Conservation (phyloP, 2,888 invertebrate species). For the Amphipyra berbera region DNA sequence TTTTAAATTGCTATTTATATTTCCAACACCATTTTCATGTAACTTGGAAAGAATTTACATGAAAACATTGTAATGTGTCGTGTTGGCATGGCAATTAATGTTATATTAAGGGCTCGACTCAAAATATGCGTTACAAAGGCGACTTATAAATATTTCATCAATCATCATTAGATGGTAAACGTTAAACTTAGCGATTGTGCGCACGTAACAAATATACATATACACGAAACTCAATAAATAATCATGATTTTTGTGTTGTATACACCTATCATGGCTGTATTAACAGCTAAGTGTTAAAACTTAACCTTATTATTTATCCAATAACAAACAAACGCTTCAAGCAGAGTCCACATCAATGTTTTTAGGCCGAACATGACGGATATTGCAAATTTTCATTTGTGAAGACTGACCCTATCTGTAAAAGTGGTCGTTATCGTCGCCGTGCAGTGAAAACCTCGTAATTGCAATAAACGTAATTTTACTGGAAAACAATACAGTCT, state of each 20-base stretch:
- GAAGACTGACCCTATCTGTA: too few species aligned
- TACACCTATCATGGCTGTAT: neutral
- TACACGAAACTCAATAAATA: conserved; percentile 34
- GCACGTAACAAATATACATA: conserved; percentile 35
- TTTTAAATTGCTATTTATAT: neutral
- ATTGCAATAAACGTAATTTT: too few species aligned
- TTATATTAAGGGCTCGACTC: conserved; percentile 30
- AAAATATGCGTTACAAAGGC: conserved; percentile 39
- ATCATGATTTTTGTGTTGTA: conserved; percentile 2
- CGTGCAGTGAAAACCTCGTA: too few species aligned
- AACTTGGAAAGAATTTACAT: conserved; percentile 4
- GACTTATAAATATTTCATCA: conserved; percentile 50
- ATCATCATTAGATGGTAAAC: conserved; percentile 44
- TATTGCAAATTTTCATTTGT: too few species aligned
- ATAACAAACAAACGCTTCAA: too few species aligned
- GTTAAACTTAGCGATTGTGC: conserved; percentile 34
- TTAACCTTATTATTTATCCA: too few species aligned
- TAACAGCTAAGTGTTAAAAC: too few species aligned
- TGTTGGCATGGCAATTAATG: conserved; percentile 34
- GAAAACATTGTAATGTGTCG: conserved; percentile 12
- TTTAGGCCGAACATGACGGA: too few species aligned
- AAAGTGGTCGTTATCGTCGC: too few species aligned
- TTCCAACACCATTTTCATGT: neutral
- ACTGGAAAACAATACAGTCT: too few species aligned
- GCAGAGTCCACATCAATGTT: too few species aligned